These are phyloP conservation scores for Staurois parvus DNA, from an alignment of 2,797 vertebrate genomes.

Conservation along the genomic window DNA sequence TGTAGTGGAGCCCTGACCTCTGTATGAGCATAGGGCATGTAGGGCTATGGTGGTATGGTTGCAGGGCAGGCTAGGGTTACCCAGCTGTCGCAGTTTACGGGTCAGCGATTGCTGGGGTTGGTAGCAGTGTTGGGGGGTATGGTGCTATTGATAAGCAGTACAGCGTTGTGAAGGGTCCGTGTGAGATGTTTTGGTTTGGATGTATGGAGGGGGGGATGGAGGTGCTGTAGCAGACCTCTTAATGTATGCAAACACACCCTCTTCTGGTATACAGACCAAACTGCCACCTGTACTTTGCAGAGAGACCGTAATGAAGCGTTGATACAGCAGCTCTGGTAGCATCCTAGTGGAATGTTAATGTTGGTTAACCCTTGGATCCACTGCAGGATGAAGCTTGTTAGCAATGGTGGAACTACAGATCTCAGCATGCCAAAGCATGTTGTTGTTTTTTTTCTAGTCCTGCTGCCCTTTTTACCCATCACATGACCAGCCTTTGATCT, in stretches of 20 bases:
- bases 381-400: too few relatives aligned
- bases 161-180: background rate
- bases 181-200: conserved; percentile 22
- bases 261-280: conserved; percentile 45
- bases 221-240: conserved; percentile 33
- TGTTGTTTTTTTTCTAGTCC: background rate
- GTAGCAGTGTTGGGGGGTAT: background rate
- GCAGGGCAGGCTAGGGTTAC: background rate
- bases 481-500: background rate
- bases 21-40: background rate
- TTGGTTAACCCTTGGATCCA: too few relatives aligned
- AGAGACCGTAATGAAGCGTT: background rate
- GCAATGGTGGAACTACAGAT: too few relatives aligned
- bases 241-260: conserved; percentile 60
- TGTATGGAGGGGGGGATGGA: background rate
- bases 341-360: too few relatives aligned
- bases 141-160: background rate
- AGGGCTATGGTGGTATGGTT: background rate
- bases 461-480: background rate
- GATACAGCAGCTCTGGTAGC: too few relatives aligned
- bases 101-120: background rate
- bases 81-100: background rate
- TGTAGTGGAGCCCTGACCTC: too few relatives aligned
- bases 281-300: conserved; percentile 26
- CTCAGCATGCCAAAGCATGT: background rate